phyloP scores from a whole-genome alignment of 1,140 invertebrate genomes.

The Scaptomyza graminum region DNA sequence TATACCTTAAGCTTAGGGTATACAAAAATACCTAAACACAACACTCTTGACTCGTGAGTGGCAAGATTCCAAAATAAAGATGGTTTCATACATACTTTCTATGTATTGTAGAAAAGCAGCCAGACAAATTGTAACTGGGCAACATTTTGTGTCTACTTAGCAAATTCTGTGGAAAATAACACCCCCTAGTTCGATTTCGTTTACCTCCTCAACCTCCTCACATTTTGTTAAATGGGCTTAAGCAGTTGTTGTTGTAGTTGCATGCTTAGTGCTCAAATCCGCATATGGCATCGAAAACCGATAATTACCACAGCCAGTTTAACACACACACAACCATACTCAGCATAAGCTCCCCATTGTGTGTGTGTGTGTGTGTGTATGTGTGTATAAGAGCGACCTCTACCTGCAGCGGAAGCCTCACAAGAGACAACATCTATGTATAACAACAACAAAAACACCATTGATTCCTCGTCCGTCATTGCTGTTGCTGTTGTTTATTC shows the following conservation, averaged over 20 bases:
- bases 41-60: constrained; percentile 43
- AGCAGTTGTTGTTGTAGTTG: constrained; percentile 43
- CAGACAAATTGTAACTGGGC: constrained; percentile 19
- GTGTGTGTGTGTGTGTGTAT: constrained; percentile 23
- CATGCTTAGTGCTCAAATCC: constrained; percentile 50
- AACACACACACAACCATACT: constrained; percentile 24
- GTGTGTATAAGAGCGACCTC: constrained; percentile 29
- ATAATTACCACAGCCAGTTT: constrained; percentile 69
- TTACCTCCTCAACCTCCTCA: background rate
- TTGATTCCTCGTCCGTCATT: constrained; percentile 1
- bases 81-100: too few relatives aligned
- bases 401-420: constrained; percentile 77
- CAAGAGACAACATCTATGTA: constrained; percentile 66
- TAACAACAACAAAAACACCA: constrained; percentile 39
- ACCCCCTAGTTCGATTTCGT: constrained; percentile 14
- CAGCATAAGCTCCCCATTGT: constrained; percentile 24
- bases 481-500: constrained; percentile 18
- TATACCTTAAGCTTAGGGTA: too few relatives aligned
- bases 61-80: constrained; percentile 38
- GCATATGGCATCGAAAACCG: constrained; percentile 81
- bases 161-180: constrained; percentile 70
- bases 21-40: constrained; percentile 16
- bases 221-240: constrained; percentile 39
- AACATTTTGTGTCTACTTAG: constrained; percentile 74
- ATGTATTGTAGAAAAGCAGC: constrained; percentile 11